Conservation (phyloP, 2,113 vertebrate genomes). For the Siniperca chuatsi region DNA sequence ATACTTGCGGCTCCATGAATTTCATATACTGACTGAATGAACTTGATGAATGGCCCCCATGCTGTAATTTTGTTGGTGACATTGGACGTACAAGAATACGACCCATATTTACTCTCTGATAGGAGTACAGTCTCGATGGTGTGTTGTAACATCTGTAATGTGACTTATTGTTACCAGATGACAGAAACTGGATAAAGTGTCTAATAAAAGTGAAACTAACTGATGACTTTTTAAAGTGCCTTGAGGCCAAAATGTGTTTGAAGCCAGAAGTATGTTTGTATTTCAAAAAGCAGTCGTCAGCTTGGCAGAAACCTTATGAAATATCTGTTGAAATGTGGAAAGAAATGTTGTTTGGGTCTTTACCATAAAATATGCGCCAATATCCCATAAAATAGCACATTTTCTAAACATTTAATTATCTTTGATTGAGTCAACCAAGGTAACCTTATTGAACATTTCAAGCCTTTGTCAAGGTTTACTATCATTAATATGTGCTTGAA, state of each 20-base stretch:
- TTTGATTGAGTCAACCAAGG: neutral
- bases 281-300: neutral
- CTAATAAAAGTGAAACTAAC: slow-evolving; percentile 2
- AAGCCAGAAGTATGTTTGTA: neutral
- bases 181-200: neutral
- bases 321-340: neutral
- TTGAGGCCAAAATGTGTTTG: slow-evolving; percentile 12
- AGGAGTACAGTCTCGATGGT: neutral
- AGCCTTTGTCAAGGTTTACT: neutral
- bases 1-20: neutral
- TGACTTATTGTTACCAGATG: slow-evolving; percentile 42
- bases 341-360: neutral
- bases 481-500: neutral
- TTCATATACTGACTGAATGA: neutral
- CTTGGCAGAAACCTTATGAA: neutral
- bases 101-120: slow-evolving; percentile 5
- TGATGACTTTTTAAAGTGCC: neutral
- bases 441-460: neutral
- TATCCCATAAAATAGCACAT: neutral
- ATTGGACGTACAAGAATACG: neutral
- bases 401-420: neutral
- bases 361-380: neutral
- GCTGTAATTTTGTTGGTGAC: neutral
- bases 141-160: slow-evolving; percentile 26
- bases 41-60: neutral